Base-by-base conservation (phyloP, 2,113 vertebrate species). In the Cyanoramphus novaezelandiae region DNA sequence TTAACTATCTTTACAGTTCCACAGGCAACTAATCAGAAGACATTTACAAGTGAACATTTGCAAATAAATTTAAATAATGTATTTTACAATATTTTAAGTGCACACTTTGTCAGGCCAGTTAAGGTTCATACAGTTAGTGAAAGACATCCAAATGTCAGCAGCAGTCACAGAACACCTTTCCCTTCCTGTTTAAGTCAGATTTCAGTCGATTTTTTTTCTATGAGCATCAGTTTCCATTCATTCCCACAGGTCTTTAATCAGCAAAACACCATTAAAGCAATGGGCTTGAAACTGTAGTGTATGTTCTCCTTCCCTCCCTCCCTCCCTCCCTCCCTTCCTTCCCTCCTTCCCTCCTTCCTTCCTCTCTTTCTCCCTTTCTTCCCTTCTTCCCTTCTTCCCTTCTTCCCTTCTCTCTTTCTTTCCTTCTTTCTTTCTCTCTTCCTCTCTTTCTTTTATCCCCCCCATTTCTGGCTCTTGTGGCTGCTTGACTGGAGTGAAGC, bases 321-420 rank as follows among this genome's bases (percentile, higher is more conserved):
- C 14, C 4, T 41, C 3, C 13, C 2, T 11, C 17, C 5, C 5
- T 10, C 4, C 8, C 3, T 27, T 2, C 5, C 18, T 28, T 13
- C 14, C 11, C 23, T 3, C 44, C 44, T 46, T 19, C 18, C 44
- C 76, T 89, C 37, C 29, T 71, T 35, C 1, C 8, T 8, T 9
- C 39, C 25, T 47, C 12, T 12, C 21, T 23, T 13, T 23, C 21
- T 23, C 47, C 13, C 28, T 31, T 18, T 31, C 7, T 18, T 3
- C 11, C 10, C 4, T 3, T 31, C 17, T 16, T 6, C 27, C 16
- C 29, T 13, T 7, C 50, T 53, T 3, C 7, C 16, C 12, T 8
- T 20, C 11, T 8, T 13, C 8, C 11, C 6, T 20, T 8, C 53
- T 2, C 1, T 9, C 15, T 4, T 29, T 10, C 28, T 17, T 18